These are phyloP conservation scores for Stenopsyche tienmushanensis DNA, from an alignment of 1,140 invertebrate genomes.

Conservation along the genomic window DNA sequence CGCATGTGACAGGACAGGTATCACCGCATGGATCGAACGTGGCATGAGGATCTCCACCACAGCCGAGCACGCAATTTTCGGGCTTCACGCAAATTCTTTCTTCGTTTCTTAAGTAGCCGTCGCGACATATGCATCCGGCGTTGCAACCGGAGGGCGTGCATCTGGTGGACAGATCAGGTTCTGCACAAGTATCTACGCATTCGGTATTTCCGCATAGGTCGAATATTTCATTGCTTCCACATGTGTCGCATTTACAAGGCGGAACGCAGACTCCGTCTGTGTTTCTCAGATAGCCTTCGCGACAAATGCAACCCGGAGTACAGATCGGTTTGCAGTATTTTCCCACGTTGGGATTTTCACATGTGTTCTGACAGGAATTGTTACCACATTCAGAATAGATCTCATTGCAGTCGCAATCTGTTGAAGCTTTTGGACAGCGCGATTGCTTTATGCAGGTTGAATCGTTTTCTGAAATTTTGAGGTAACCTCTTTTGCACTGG, in stretches of 20 bases:
- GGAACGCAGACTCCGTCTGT: conserved; percentile 20
- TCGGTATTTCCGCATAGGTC: not conserved
- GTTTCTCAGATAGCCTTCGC: conserved; percentile 28
- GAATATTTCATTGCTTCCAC: not conserved
- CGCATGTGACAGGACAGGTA: conserved; percentile 15
- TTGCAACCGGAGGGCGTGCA: conserved; percentile 40
- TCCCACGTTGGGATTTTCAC: too few species aligned
- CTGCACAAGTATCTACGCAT: not conserved
- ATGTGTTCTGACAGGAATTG: too few species aligned
- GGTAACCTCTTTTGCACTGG: conserved; percentile 28
- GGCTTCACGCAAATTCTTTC: conserved; percentile 9
- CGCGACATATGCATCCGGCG: conserved; percentile 14
- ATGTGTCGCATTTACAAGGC: conserved; percentile 14
- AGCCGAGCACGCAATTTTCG: conserved; percentile 10
- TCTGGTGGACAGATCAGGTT: not conserved
- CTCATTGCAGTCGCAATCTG: too few species aligned
- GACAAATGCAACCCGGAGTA: conserved; percentile 39
- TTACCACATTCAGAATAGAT: too few species aligned
- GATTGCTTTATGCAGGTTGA: not conserved
- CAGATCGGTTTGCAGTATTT: too few species aligned
- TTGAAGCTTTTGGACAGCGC: too few species aligned
- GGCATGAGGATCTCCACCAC: conserved; percentile 13
- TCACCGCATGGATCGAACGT: conserved; percentile 6
- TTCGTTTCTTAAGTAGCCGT: conserved; percentile 3
- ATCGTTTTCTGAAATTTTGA: conserved; percentile 14